Evolutionary conservation across 2,113 vertebrate genomes (phyloP), one percentile per base, ranked within the genome.

Genomic region (Hippocampus zosterae): DNA sequence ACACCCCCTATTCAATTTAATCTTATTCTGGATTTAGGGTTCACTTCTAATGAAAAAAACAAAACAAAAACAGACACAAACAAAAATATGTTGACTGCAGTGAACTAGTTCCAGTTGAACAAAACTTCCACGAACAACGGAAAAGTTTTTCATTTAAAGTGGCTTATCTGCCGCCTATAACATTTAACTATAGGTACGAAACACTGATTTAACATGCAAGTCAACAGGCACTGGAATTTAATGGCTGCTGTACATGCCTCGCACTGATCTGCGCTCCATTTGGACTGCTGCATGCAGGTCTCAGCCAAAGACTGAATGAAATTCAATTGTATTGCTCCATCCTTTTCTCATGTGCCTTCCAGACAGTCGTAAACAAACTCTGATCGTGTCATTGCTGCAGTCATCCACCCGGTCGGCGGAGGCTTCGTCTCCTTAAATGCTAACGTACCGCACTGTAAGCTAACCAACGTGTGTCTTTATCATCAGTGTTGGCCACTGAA

Each of bases 331-430:
- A 8, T 42, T 60, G 44, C 68, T 74, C 53, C 72, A 68, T 80
- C 68, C 46, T 69, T 65, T 90, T 77, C 71, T 87, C 78, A 71
- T 81, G 83, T 89, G 87, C 89, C 89, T 89, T 88, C 73, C 71
- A 85, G 71, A 62, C 61, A 64, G 48, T 71, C 33, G 69, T 60
- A 67, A 67, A 65, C 29, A 57, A 81, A 72, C 60, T 78, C 44
- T 41, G 82, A 85, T 76, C 81, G 81, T 85, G 78, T 69, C 53
- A 53, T 70, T 40, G 56, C 41, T 2, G 10, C 44, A 3, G 65
- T 82, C 70, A 79, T 81, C 78, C 73, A 72, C 52, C 8, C 57
- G 15, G 23, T 57, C 55, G 19, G 16, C 18, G 12, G 25, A 59
- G 56, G 25, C 23, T 59, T 59, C 57, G 8, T 18, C 11, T 6